Base-by-base conservation (phyloP, 2,113 vertebrate genomes). In the Notarius lentiginosus region DNA sequence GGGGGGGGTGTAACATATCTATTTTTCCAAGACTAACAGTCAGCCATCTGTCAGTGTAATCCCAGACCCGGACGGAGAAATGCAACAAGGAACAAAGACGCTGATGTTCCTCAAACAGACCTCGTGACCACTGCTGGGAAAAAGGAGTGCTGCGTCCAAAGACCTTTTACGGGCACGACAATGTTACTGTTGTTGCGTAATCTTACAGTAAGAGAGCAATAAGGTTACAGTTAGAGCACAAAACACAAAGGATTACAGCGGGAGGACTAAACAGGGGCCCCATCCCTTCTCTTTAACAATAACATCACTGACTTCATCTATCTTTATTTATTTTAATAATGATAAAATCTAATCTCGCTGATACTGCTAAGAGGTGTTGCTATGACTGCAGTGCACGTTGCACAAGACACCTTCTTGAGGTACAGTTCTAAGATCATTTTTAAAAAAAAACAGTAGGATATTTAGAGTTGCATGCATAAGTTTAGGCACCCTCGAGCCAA, bases 171-270 rank as follows among this genome's bases (percentile, higher is more conserved):
- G 7, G 34, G 58, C 55, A 60, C 17, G 47, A 51, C 72, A 10
- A 20, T 24, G 51, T 30, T 55, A 30, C n/a, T 18, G 53, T 34
- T 8, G 4, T 77, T 77, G 6, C 49, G 75, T 27, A 53, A 77
- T 6, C 51, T 72, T 72, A 84, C 82, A 72, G 82, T 72, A 56
- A 72, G 41, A 72, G 24, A 41, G 82, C 66, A 55, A 18, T 34
- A 20, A 56, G 12, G 34, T 30, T 55, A 55, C 65, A 68, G 82
- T 2, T 1, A 14, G n/a, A 56, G n/a, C 51, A 8, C 7, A 27
- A 27, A 51, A 27, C 41, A 20, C 75, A 22, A 41, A 41, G 41
- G 70, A 14, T 18, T 20, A 11, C 8, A 9, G 9, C 7, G 18
- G 1, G 41, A 75, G 41, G 20, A 47, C 41, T 41, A 7, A 34